Evolutionary conservation across 1,140 invertebrate genomes (phyloP), one percentile per base, ranked within the genome.

Genomic region (Pygmarrhopalites habei): DNA sequence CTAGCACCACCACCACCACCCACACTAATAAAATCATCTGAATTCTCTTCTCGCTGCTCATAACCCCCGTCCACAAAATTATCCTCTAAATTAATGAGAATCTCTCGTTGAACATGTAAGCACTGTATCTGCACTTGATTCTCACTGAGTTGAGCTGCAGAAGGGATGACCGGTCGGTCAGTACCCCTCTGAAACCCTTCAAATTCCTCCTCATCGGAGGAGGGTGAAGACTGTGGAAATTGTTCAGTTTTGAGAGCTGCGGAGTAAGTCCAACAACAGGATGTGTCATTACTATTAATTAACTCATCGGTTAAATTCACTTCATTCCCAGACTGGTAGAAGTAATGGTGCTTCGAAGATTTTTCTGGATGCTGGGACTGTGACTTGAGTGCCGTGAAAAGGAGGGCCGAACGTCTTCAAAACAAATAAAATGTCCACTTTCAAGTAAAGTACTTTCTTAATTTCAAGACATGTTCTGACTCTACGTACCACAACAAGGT

Each of bases 201-300:
- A 7, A 7, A 12, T 15, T 28, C 51, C 10, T 12, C 14, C 17
- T 56, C 53, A 4, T 56, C 29, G 10, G 10, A 29, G 7, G n/a
- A 41, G 5, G 15, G 15, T 7, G 44, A 47, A 10, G 7, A 25
- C 5, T 25, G 7, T 47, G 4, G 5, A 41, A 35, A 35, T 23
- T n/a, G 12, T 56, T 56, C 53, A 19, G 53, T 39, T 26, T 41
- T 35, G 10, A 56, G 35, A 30, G 57, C 58, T 4, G 52, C 19
- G 17, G 65, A 21, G 43, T 66, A 66, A 2, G 65, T 62, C 65
- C 65, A 66, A 49, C 65, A 66, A 32, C 65, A 66, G 39, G 55
- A 51, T n/a, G 58, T 65, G 51, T 65, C 53, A 41, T 56, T 56
- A 56, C 53, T 56, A 39, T 14, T 56, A 7, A 32, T n/a, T 32